phyloP scores from a whole-genome alignment of 2,113 vertebrate genomes.

The Pterophyllum scalare region DNA sequence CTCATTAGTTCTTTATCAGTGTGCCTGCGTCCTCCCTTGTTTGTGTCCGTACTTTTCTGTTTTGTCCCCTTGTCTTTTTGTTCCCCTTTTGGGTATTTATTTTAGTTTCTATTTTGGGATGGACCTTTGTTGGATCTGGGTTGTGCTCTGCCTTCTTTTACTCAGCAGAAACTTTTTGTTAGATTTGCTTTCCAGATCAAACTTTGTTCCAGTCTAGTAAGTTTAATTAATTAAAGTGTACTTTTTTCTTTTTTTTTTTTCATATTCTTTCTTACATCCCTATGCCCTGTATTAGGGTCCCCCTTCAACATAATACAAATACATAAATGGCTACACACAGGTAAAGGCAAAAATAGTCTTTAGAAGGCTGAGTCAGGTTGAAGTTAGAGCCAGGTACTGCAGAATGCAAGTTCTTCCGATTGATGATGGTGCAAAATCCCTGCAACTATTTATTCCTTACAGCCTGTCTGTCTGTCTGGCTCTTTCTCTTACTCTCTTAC shows the following conservation, averaged over 20 bases:
- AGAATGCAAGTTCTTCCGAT: background rate
- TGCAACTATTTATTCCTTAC: slow-evolving; percentile 8
- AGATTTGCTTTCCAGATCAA: background rate
- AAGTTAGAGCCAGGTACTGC: slow-evolving; percentile 12
- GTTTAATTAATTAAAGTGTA: background rate
- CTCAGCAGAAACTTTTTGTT: background rate
- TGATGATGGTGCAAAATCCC: slow-evolving; percentile 8
- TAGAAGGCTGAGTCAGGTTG: background rate
- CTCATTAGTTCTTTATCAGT: background rate
- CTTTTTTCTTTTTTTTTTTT: background rate
- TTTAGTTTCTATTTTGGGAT: background rate
- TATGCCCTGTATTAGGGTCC: background rate
- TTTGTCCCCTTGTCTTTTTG: background rate
- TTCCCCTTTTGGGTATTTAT: background rate
- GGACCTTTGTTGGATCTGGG: background rate
- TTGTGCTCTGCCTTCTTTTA: background rate
- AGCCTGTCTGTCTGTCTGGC: background rate
- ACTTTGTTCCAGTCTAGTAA: background rate
- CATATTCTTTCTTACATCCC: background rate
- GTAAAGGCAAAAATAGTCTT: background rate
- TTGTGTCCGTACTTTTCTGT: background rate
- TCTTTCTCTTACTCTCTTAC: background rate
- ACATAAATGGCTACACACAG: background rate
- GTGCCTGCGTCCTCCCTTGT: background rate
- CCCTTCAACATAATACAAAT: background rate